Conservation (phyloP, 2,113 vertebrate species). For the Oreochromis tanganicae region DNA sequence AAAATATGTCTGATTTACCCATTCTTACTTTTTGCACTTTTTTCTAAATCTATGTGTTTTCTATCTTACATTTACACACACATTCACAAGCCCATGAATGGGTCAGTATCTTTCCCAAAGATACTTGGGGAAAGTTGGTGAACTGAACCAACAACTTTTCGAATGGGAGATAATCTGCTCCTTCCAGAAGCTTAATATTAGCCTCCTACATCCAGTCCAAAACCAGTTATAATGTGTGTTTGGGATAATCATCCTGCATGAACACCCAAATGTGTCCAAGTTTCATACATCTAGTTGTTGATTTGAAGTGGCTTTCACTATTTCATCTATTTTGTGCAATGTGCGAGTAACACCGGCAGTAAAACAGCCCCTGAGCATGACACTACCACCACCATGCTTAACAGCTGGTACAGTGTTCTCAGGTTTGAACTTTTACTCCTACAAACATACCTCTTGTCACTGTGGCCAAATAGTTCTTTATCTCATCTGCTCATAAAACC, state of each 20-base stretch:
- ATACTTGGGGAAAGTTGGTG: background rate
- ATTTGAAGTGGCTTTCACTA: background rate
- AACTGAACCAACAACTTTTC: background rate
- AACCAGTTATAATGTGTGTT: background rate
- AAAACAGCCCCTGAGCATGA: background rate
- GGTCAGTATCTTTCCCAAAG: background rate
- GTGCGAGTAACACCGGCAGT: background rate
- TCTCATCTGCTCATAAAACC: background rate
- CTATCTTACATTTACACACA: background rate
- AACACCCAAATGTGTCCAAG: background rate
- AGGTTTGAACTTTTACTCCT: background rate
- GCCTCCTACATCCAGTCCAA: background rate
- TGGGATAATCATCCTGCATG: background rate
- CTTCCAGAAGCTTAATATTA: background rate
- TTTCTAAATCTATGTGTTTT: background rate
- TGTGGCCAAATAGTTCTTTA: background rate
- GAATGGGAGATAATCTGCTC: background rate
- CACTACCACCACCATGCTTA: background rate
- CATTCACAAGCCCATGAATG: background rate
- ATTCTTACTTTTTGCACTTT: background rate
- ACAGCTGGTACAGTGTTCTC: background rate
- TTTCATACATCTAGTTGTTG: background rate
- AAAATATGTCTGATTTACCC: background rate
- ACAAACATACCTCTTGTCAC: background rate
- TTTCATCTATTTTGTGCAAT: background rate